Percentiles rank a stretch among this genome's conserved stretches.
phyloP scores from a whole-genome alignment of 2,113 vertebrate genomes.

The Carassius auratus region DNA sequence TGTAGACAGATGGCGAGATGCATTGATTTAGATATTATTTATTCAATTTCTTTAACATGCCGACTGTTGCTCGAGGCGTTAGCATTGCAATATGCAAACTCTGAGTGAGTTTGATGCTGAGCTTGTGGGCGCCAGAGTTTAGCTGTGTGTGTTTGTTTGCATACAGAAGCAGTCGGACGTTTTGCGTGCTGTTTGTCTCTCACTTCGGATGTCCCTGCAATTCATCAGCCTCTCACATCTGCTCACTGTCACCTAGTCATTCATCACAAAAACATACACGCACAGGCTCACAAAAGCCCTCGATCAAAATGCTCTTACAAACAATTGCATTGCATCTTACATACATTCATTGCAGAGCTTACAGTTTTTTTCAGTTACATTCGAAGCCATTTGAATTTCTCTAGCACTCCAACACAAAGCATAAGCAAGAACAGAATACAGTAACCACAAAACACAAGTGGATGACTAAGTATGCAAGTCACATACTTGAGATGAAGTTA shows the following conservation, averaged over 20 bases:
- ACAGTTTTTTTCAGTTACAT: background rate
- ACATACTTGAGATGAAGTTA: background rate
- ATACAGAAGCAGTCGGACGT: constrained; percentile 43
- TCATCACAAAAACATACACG: constrained; percentile 16
- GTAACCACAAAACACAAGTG: background rate
- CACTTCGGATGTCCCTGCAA: constrained; percentile 69
- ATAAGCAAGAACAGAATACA: background rate
- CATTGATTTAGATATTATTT: constrained; percentile 32
- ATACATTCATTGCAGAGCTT: background rate
- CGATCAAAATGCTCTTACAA: background rate
- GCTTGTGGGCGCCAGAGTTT: constrained; percentile 30
- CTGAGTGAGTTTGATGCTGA: constrained; percentile 38
- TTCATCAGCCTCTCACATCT: constrained; percentile 73
- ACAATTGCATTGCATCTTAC: background rate
- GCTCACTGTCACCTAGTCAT: constrained; percentile 67
- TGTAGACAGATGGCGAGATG: constrained; percentile 55
- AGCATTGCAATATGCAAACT: constrained; percentile 36
- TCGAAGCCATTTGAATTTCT: background rate
- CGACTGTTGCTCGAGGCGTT: constrained; percentile 25
- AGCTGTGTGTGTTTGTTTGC: constrained; percentile 37
- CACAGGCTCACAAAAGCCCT: constrained; percentile 15
- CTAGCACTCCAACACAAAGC: background rate
- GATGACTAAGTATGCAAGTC: background rate
- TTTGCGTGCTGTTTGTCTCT: constrained; percentile 63
- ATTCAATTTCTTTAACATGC: constrained; percentile 30